Evolutionary conservation across 2,113 vertebrate species (phyloP).

Genomic region (Stegostoma tigrinum): DNA sequence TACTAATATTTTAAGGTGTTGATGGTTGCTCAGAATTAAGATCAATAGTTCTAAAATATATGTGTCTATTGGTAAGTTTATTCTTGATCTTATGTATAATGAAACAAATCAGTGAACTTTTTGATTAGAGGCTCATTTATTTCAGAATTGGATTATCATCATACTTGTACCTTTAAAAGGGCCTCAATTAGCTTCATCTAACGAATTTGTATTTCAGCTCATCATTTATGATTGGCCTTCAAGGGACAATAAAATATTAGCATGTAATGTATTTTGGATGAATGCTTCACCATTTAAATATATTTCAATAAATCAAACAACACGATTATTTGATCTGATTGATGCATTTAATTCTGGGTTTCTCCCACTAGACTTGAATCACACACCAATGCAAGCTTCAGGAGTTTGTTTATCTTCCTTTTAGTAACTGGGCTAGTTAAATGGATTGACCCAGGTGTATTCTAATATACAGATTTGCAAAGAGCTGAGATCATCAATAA

Average conservation of each 20-base stretch:
- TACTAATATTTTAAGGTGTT: not conserved
- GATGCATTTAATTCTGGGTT: not conserved
- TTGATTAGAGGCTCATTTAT: not conserved
- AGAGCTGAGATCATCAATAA: conserved; percentile 22
- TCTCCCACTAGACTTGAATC: not conserved
- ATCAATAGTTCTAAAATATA: not conserved
- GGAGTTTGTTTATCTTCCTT: conserved; percentile 8
- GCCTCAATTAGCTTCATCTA: conserved; percentile 36
- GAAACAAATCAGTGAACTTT: not conserved
- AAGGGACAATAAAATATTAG: conserved; percentile 41
- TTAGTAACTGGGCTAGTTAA: not conserved
- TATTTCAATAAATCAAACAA: conserved; percentile 17
- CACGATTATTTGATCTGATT: not conserved
- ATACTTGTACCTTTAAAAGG: conserved; percentile 39
- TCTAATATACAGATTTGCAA: not conserved
- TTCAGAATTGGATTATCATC: not conserved
- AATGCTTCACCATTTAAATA: not conserved
- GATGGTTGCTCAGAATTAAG: not conserved
- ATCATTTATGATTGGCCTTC: conserved; percentile 46
- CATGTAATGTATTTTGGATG: conserved; percentile 38
- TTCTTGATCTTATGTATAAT: not conserved
- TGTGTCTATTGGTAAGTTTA: not conserved
- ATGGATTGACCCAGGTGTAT: not conserved
- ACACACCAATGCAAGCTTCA: not conserved
- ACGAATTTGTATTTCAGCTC: conserved; percentile 42